phyloP scores from a whole-genome alignment of 2,113 vertebrate genomes.

The Apodemus sylvaticus region DNA sequence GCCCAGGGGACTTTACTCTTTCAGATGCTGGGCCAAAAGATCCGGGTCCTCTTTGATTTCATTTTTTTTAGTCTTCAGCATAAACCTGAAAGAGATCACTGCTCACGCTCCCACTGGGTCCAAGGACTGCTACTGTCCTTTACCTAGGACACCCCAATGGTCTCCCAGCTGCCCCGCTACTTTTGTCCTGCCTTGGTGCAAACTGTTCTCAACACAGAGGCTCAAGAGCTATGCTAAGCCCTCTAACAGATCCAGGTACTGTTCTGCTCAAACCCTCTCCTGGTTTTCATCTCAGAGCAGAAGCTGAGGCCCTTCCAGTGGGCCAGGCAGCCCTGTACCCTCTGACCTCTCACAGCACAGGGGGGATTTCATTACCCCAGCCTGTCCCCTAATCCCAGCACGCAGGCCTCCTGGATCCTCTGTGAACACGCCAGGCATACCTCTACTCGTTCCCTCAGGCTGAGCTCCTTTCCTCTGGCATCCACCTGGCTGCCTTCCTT shows the following conservation, averaged over 20 bases:
- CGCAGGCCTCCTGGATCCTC: not conserved
- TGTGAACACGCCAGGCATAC: conserved; percentile 13
- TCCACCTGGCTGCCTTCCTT: not conserved
- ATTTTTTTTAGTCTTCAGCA: not conserved
- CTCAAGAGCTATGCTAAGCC: not conserved
- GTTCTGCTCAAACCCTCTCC: not conserved
- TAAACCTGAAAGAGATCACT: not conserved
- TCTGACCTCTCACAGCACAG: not conserved
- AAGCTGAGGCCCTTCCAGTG: not conserved
- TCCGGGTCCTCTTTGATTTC: not conserved
- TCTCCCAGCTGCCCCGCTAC: not conserved
- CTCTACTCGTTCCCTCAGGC: not conserved
- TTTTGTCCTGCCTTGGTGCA: not conserved
- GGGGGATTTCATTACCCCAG: not conserved
- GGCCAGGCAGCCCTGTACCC: not conserved
- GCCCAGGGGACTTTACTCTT: not conserved
- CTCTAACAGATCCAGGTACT: not conserved
- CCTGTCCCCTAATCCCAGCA: not conserved
- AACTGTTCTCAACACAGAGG: conserved; percentile 16
- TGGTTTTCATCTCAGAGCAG: not conserved
- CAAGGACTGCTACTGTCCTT: not conserved
- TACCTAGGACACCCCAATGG: not conserved
- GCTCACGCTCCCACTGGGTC: not conserved
- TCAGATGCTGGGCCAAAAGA: not conserved
- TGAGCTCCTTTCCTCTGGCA: not conserved